A percentile compares a stretch with the other conserved stretches of the same genome.
Evolutionary conservation across 2,113 vertebrate genomes (phyloP).

Genomic region (Sminthopsis crassicaudata): DNA sequence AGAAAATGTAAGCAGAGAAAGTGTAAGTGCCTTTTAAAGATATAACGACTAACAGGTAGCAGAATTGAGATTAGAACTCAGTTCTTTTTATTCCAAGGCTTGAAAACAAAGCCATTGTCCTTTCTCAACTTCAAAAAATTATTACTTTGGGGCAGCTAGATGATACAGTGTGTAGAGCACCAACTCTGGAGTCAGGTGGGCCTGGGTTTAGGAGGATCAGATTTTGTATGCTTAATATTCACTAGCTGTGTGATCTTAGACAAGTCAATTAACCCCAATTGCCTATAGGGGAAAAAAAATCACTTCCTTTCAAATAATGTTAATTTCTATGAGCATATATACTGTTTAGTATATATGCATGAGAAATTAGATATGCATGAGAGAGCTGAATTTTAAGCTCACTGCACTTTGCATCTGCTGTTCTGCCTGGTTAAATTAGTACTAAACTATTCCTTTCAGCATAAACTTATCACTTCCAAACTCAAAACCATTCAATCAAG

Average conservation of each 20-base stretch:
- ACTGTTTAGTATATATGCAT: background rate
- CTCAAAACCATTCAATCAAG: background rate
- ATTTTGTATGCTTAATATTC: too few relatives aligned
- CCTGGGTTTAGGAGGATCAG: too few relatives aligned
- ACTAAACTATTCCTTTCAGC: background rate
- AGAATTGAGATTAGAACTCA: background rate
- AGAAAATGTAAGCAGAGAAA: background rate
- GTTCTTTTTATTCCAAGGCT: background rate
- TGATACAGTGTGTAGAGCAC: too few relatives aligned
- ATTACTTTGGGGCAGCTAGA: background rate
- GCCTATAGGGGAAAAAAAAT: background rate
- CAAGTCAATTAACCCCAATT: too few relatives aligned
- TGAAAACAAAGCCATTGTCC: background rate
- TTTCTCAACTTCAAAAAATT: background rate
- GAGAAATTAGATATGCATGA: background rate
- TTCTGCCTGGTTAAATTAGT: background rate
- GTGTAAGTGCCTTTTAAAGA: background rate
- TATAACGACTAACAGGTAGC: background rate
- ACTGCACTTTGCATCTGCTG: background rate
- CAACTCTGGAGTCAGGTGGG: too few relatives aligned
- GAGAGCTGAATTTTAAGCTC: background rate
- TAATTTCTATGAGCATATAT: background rate
- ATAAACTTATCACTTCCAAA: background rate
- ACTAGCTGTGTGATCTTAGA: too few relatives aligned
- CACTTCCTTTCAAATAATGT: background rate